Conservation (phyloP, 2,888 invertebrate genomes). For the Tuta absoluta region DNA sequence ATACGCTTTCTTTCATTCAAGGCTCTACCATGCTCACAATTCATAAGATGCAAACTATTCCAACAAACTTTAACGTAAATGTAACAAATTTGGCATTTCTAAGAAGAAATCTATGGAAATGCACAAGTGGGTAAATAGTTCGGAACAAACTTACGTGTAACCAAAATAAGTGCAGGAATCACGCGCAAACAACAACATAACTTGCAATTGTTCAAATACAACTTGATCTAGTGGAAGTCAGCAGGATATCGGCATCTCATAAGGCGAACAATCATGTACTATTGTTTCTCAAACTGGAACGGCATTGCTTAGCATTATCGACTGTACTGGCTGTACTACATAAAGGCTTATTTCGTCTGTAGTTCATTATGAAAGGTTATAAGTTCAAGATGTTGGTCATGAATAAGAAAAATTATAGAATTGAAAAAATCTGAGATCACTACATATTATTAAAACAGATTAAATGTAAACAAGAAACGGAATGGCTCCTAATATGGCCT, state of each 20-base stretch:
- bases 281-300: neutral
- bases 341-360: conserved; percentile 3
- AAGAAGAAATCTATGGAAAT: neutral
- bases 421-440: conserved; percentile 73
- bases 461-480: conserved; percentile 71
- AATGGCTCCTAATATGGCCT: conserved; percentile 54
- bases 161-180: conserved; percentile 15
- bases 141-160: neutral
- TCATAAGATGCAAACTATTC: conserved; percentile 47
- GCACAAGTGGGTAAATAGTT: conserved; percentile 8
- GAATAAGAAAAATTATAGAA: conserved; percentile 54
- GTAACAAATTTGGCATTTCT: conserved; percentile 49
- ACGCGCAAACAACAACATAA: neutral
- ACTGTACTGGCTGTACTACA: too few species aligned
- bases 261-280: neutral
- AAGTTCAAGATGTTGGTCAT: conserved; percentile 35
- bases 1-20: conserved; percentile 49
- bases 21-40: conserved; percentile 52
- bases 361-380: conserved; percentile 13
- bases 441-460: conserved; percentile 62
- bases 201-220: conserved; percentile 11
- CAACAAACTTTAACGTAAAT: conserved; percentile 45
- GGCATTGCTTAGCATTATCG: neutral
- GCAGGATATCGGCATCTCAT: neutral
- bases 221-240: conserved; percentile 16